These are phyloP conservation scores for Athalia circularis DNA, from an alignment of 2,888 invertebrate genomes.

Conservation along the genomic window DNA sequence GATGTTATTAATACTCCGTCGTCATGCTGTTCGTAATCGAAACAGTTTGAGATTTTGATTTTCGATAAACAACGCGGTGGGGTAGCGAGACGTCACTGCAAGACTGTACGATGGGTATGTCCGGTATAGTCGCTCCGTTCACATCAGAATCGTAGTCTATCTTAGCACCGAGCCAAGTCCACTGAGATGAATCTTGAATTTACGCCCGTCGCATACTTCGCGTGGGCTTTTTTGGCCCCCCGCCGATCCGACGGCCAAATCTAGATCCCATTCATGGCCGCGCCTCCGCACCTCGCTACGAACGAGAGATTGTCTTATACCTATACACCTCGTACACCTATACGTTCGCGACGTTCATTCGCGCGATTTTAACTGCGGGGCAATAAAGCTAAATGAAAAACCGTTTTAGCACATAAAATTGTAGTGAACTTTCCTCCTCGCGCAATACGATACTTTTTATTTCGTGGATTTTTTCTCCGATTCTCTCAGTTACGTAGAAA, in stretches of 20 bases:
- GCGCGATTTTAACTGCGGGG: too few species aligned
- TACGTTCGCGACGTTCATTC: too few species aligned
- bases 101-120: neutral
- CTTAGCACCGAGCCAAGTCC: neutral
- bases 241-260: slow-evolving; percentile 8
- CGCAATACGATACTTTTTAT: too few species aligned
- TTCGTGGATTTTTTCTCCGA: too few species aligned
- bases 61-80: too few species aligned
- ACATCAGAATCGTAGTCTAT: slow-evolving; percentile 1
- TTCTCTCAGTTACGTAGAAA: too few species aligned
- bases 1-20: too few species aligned
- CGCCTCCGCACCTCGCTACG: neutral
- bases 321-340: too few species aligned
- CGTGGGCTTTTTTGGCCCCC: slow-evolving; percentile 20
- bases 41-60: too few species aligned
- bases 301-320: neutral
- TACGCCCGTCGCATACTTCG: slow-evolving; percentile 30
- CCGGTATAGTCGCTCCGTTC: neutral
- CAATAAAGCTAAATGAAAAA: too few species aligned
- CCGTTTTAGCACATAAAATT: too few species aligned
- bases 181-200: slow-evolving; percentile 29
- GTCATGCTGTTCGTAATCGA: too few species aligned
- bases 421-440: neutral
- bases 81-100: neutral
- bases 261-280: slow-evolving; percentile 38